Conservation (phyloP, 2,113 vertebrate species). For the Galeopterus variegatus region DNA sequence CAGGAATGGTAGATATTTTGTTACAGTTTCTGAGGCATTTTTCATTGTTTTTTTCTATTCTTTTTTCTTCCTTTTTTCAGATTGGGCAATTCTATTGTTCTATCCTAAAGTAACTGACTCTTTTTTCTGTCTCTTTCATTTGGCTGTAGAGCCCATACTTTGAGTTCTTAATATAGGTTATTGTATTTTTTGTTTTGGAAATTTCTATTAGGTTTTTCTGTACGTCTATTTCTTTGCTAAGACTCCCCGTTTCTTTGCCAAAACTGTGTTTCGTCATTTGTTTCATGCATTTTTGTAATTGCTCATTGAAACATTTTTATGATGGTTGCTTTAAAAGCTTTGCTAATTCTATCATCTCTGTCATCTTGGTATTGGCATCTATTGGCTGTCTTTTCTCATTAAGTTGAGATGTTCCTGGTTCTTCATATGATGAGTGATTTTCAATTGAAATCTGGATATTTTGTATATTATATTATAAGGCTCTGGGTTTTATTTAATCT, state of each 20-base stretch:
- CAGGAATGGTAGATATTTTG: neutral
- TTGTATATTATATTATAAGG: neutral
- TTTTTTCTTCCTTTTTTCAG: neutral
- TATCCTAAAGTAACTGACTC: neutral
- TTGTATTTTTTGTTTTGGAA: neutral
- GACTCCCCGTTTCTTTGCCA: neutral
- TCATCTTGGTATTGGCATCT: neutral
- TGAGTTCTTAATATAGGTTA: neutral
- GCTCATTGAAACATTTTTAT: neutral
- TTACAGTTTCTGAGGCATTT: neutral
- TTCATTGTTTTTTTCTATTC: too few species aligned
- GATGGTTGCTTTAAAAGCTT: neutral
- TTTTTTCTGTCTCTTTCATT: neutral
- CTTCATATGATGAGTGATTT: neutral
- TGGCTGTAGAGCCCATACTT: neutral
- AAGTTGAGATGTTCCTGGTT: neutral
- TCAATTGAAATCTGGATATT: neutral
- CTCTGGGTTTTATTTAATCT: neutral
- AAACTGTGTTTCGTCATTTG: neutral
- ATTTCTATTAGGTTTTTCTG: neutral
- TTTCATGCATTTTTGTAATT: neutral
- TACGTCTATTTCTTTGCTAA: neutral
- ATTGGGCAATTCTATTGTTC: neutral
- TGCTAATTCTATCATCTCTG: neutral
- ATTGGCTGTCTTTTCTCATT: neutral